Evolutionary conservation across 1,140 invertebrate genomes (phyloP), one percentile per base, ranked within the genome.

Genomic region (Macrosteles quadrilineatus): DNA sequence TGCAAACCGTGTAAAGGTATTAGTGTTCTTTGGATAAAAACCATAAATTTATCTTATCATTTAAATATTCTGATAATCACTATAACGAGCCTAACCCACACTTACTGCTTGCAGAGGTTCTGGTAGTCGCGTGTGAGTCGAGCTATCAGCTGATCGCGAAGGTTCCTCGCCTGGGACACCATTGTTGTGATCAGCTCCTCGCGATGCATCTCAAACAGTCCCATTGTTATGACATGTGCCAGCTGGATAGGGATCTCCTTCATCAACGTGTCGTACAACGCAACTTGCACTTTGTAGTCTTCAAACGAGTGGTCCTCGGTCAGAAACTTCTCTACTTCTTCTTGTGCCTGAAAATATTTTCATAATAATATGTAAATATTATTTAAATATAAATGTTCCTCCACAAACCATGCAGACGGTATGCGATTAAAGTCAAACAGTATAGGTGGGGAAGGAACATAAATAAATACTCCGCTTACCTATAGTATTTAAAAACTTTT

Each of bases 171-270:
- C 43, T 88, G 80, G 25, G 84, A 81, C 0, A 89, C 85, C 55
- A 98, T 81, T 2, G 88, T 83, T 14, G 85, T 82, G 27, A 97
- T 91, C n/a, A 97, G 81, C 68, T 92, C 89, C 47, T 86, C 86
- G 69, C 94, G 86, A 77, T 94, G 88, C 73, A 98, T 87, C 75
- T 94, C 90, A 79, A 94, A 98, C 78, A 96, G 89, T 25, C 93
- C 93, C 69, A 93, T 87, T 21, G 88, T 86, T 30, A 91, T 85
- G 0, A 88, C 87, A 43, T 87, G 85, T 76, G 88, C 85, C 21
- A 90, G 83, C 63, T 87, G 84, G 1, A 85, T 81, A 9, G 87
- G 86, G 68, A 93, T 88, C 68, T 86, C 83, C 68, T 85, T 82
- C 11, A 86, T 83, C 27, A 93, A 80, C 32, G 84, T 78, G 67